Evolutionary conservation across 2,888 invertebrate species (phyloP).

Genomic region (Zele albiditarsus): DNA sequence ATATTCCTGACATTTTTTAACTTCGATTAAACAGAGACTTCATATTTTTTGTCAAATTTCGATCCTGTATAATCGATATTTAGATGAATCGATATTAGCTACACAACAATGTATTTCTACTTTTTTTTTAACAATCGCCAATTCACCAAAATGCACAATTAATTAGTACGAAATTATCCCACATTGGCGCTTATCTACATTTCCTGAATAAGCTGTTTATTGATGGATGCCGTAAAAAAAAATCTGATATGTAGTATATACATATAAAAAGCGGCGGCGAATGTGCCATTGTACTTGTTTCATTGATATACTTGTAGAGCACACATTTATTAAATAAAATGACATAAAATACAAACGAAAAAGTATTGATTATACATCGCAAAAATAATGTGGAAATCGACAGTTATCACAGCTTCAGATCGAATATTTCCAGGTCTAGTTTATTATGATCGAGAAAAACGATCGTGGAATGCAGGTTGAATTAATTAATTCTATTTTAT

Average conservation of each 20-base stretch:
- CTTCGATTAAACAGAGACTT: too few species aligned
- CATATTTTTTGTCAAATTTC: too few species aligned
- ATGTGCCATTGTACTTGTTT: not conserved
- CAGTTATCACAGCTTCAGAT: constrained; percentile 72
- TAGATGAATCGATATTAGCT: too few species aligned
- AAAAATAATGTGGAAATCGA: constrained; percentile 69
- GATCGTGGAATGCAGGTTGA: constrained; percentile 63
- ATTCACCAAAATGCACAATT: too few species aligned
- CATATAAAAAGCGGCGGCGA: too few species aligned
- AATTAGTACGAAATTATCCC: not conserved
- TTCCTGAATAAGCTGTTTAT: not conserved
- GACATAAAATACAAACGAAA: not conserved
- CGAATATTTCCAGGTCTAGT: constrained; percentile 74
- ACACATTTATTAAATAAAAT: not conserved
- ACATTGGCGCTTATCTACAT: not conserved
- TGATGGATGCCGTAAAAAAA: too few species aligned
- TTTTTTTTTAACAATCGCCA: too few species aligned
- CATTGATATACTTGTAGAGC: not conserved
- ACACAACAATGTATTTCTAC: too few species aligned
- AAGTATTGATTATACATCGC: not conserved
- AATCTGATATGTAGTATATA: too few species aligned
- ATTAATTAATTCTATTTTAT: constrained; percentile 11
- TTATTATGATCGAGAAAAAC: constrained; percentile 65
- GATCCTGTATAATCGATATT: too few species aligned
- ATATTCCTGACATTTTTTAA: too few species aligned